Conservation (phyloP, 1,140 invertebrate genomes). For the Trichonephila clavipes region DNA sequence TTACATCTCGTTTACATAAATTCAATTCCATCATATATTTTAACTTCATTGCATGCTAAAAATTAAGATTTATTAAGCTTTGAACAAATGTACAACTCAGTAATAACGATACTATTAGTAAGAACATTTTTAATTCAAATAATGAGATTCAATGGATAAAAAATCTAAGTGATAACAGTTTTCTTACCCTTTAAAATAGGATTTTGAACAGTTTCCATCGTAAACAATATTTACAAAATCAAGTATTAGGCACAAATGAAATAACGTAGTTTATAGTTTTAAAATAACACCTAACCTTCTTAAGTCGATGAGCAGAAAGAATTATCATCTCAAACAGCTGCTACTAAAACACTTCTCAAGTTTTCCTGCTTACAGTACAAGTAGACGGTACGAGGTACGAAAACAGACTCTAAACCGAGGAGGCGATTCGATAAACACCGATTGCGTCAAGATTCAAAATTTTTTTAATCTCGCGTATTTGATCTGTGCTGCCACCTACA, state of each 20-base stretch:
- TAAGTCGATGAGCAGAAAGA: neutral
- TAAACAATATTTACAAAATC: neutral
- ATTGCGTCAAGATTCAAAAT: conserved; percentile 6
- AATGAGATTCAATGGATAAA: too few species aligned
- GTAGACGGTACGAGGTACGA: conserved; percentile 2
- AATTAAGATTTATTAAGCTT: too few species aligned
- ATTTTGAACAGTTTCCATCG: neutral
- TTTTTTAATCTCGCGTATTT: neutral
- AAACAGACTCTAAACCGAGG: neutral
- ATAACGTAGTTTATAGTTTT: neutral
- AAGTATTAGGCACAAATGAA: neutral
- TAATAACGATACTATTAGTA: too few species aligned
- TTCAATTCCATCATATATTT: too few species aligned
- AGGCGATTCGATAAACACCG: neutral
- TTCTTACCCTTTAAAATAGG: neutral
- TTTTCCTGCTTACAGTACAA: neutral
- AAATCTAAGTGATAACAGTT: neutral
- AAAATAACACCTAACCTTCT: neutral
- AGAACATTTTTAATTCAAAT: too few species aligned
- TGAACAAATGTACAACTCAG: too few species aligned
- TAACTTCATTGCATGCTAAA: too few species aligned
- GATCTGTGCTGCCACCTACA: neutral
- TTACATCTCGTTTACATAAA: too few species aligned
- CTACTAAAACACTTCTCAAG: neutral
- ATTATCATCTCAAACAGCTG: conserved; percentile 1